A percentile compares a stretch with the other conserved stretches of the same genome.
phyloP scores from a whole-genome alignment of 2,797 vertebrate genomes.

The Sternarchorhynchus goeldii region DNA sequence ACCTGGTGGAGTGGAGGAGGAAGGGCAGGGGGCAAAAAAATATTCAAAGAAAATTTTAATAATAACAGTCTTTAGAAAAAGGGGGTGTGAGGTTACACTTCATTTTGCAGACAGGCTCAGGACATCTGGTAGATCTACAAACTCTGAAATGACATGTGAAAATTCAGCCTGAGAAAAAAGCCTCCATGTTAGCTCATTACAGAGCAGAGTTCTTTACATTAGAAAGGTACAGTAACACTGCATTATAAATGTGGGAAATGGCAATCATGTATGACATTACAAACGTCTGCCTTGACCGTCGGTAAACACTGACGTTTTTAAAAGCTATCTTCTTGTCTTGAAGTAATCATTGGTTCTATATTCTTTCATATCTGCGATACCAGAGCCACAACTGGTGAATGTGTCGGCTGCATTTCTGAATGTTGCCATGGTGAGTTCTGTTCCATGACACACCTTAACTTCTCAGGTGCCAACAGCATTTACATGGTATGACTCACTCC shows the following conservation, averaged over 20 bases:
- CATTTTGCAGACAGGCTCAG: background rate
- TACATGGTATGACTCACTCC: background rate
- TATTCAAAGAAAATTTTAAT: too few species aligned
- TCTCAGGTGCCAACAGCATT: background rate
- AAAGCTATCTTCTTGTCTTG: background rate
- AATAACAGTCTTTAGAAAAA: background rate
- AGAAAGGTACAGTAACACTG: background rate
- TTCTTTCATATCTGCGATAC: background rate
- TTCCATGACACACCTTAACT: background rate
- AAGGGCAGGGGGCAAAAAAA: too few species aligned
- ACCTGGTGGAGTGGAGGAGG: constrained; percentile 70
- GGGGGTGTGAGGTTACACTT: background rate
- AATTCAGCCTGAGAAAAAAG: background rate
- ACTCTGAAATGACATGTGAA: background rate
- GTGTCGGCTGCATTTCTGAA: background rate
- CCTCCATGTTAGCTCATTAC: background rate
- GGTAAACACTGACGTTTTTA: too few species aligned
- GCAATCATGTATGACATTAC: too few species aligned
- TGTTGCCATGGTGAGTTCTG: background rate
- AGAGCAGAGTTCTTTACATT: background rate
- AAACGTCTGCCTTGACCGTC: background rate
- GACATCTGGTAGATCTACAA: background rate
- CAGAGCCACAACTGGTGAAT: too few species aligned
- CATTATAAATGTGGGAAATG: background rate
- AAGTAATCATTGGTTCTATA: background rate